Percentiles rank a stretch among this genome's conserved stretches.
phyloP scores from a whole-genome alignment of 2,888 invertebrate genomes.

The Mythimna loreyi region DNA sequence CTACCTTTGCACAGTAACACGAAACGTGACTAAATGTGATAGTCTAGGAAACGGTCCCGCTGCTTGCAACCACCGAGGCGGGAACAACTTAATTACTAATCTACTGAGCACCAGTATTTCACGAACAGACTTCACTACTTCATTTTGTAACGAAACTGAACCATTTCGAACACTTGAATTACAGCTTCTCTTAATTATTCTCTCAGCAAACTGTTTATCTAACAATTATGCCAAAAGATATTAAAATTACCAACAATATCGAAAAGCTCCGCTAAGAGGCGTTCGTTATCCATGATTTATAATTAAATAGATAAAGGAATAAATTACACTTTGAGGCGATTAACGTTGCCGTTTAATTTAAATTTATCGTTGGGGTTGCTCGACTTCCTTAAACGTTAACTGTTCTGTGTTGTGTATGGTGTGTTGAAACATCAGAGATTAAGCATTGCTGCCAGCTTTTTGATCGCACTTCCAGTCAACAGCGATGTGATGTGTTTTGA shows the following conservation, averaged over 20 bases:
- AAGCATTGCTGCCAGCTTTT: too few relatives aligned
- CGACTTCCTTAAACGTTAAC: constrained; percentile 66
- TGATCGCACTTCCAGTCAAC: too few relatives aligned
- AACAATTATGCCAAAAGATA: constrained; percentile 25
- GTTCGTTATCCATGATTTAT: constrained; percentile 58
- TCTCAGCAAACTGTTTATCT: constrained; percentile 9
- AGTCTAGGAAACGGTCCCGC: constrained; percentile 20
- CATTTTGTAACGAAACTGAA: constrained; percentile 27
- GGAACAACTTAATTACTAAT: constrained; percentile 44
- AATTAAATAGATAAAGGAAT: constrained; percentile 65
- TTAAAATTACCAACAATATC: constrained; percentile 42
- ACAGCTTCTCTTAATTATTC: constrained; percentile 12
- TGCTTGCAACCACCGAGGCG: constrained; percentile 6
- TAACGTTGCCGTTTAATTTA: constrained; percentile 68
- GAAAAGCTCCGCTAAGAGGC: constrained; percentile 25
- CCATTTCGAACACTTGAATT: constrained; percentile 21
- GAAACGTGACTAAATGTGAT: constrained; percentile 10
- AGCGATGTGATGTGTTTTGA: too few relatives aligned
- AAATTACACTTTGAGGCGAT: constrained; percentile 66
- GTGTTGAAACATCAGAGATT: too few relatives aligned
- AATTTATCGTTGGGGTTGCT: constrained; percentile 64
- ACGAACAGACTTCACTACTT: constrained; percentile 22
- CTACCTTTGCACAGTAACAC: not conserved
- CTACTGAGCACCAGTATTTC: constrained; percentile 30
- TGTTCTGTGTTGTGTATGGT: constrained; percentile 57